Percentiles rank a stretch among this genome's conserved stretches.
phyloP scores from a whole-genome alignment of 2,113 vertebrate species.

The Pseudopipra pipra region DNA sequence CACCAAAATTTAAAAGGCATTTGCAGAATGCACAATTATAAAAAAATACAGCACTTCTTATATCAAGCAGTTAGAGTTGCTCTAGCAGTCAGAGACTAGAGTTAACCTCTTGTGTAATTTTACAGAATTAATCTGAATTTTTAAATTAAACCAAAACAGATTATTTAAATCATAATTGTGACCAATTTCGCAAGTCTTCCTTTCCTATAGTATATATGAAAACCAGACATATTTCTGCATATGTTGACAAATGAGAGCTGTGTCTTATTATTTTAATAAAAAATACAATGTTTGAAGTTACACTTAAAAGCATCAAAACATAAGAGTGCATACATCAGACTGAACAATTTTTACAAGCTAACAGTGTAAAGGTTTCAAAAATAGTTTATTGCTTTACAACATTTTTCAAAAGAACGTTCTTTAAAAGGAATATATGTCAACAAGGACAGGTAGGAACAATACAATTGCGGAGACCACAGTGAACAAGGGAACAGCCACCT shows the following conservation, averaged over 20 bases:
- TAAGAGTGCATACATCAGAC: not conserved
- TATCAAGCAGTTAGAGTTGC: not conserved
- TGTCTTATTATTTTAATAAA: constrained; percentile 34
- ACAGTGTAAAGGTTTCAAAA: constrained; percentile 7
- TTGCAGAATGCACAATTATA: not conserved
- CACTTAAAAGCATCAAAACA: not conserved
- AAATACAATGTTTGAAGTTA: constrained; percentile 9
- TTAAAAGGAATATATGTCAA: not conserved
- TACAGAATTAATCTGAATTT: not conserved
- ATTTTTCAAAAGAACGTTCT: not conserved
- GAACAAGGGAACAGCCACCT: not conserved
- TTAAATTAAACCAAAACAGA: not conserved
- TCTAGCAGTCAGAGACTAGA: not conserved
- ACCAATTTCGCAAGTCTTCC: not conserved
- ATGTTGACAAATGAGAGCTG: not conserved
- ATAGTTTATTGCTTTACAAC: not conserved
- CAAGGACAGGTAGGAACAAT: not conserved
- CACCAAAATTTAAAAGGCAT: not conserved
- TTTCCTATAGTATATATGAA: not conserved
- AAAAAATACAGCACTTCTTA: not conserved
- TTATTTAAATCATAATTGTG: not conserved
- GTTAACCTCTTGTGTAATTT: not conserved
- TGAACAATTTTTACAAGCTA: not conserved
- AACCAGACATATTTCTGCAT: not conserved
- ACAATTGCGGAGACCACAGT: not conserved